Percentiles rank a stretch among this genome's conserved stretches.
Conservation (phyloP, 2,888 invertebrate species). For the Epinotia bilunana region DNA sequence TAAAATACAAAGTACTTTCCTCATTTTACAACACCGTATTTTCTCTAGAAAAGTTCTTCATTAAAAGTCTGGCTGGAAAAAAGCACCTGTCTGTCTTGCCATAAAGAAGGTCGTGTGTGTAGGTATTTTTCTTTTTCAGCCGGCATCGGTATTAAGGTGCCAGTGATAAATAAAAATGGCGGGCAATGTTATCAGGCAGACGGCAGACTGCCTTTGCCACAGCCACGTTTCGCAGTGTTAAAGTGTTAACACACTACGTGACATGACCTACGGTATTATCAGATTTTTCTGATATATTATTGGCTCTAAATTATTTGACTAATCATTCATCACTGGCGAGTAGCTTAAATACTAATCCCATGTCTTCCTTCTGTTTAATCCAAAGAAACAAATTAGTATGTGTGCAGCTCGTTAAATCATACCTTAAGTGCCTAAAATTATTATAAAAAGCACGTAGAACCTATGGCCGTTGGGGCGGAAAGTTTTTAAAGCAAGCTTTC, state of each 20-base stretch:
- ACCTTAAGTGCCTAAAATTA: no score
- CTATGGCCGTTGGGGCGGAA: no score
- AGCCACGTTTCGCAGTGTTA: conserved; percentile 10
- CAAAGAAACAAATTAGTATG: no score
- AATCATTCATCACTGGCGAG: background rate
- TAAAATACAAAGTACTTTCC: conserved; percentile 4
- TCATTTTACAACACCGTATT: conserved; percentile 4
- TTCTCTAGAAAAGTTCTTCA: conserved; percentile 18
- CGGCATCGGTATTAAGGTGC: conserved; percentile 14
- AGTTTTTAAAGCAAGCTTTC: no score
- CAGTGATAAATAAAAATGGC: conserved; percentile 34
- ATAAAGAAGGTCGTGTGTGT: conserved; percentile 20
- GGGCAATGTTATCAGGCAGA: conserved; percentile 20
- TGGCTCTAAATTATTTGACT: background rate
- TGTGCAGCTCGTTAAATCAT: no score
- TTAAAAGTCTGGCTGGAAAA: conserved; percentile 25
- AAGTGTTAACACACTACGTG: background rate
- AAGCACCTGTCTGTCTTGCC: conserved; percentile 15
- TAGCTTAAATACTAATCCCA: no score
- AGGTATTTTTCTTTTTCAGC: conserved; percentile 28
- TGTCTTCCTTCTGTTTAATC: no score
- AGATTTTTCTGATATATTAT: no score
- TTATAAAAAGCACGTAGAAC: no score
- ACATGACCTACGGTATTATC: no score
- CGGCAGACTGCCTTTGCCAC: conserved; percentile 21